Conservation (phyloP, 2,113 vertebrate species). For the Pedetes capensis region DNA sequence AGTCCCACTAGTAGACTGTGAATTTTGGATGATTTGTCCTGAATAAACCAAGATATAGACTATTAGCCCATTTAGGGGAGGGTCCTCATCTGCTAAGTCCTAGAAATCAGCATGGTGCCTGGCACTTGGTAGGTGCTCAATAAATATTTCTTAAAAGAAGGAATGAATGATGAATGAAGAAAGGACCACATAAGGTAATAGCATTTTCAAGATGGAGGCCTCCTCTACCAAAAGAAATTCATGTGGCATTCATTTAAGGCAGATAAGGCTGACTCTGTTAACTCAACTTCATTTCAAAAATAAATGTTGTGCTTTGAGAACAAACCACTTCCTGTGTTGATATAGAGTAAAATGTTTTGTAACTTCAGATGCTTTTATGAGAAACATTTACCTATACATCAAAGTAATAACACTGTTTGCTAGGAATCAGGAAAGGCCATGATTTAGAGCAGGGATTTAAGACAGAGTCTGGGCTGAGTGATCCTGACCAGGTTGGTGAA, state of each 20-base stretch:
- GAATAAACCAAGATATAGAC: not conserved
- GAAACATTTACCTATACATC: not conserved
- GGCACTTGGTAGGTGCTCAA: not conserved
- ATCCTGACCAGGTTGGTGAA: not conserved
- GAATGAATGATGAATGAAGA: not conserved
- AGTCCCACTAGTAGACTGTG: not conserved
- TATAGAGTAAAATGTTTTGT: slow-evolving; percentile 29
- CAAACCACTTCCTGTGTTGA: not conserved
- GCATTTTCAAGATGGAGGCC: not conserved
- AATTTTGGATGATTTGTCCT: not conserved
- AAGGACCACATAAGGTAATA: not conserved
- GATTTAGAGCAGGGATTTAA: not conserved
- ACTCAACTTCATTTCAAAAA: slow-evolving; percentile 51
- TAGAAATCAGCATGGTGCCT: not conserved
- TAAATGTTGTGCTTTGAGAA: slow-evolving; percentile 27
- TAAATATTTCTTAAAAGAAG: not conserved
- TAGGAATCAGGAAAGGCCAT: not conserved
- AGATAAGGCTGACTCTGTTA: not conserved
- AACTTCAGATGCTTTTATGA: not conserved
- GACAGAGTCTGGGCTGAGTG: not conserved
- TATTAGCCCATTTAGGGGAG: not conserved
- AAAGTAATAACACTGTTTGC: not conserved
- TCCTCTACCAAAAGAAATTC: not conserved
- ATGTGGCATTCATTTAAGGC: slow-evolving; percentile 1
- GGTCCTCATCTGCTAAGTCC: not conserved